Base-by-base conservation (phyloP, 2,797 vertebrate species). In the Hapalemur alaotrensis region DNA sequence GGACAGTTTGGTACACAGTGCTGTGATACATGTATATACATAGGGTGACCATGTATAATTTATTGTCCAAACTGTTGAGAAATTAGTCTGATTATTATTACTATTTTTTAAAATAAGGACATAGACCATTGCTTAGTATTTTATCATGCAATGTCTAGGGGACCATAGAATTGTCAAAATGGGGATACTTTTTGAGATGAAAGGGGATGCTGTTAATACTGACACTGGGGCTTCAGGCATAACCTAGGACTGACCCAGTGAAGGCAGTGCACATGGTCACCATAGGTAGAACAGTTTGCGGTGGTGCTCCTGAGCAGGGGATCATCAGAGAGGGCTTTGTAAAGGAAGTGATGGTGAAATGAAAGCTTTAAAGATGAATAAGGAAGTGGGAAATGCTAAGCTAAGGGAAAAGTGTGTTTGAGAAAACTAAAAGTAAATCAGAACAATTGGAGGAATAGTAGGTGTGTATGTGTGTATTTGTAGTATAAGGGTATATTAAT, bases 31-130 rank as follows among this genome's bases (percentile, higher is more conserved):
- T 46, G 12, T 91, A 28, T 52, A n/a, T 79, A 48, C 10, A 48
- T 35, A 73, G 46, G 20, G 20, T 52, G 43, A 52, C 20, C 22
- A 11, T 59, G 1, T 84, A 46, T 70, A 73, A 79, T 84, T 82
- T 92, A 50, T 86, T 52, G 48, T 84, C 30, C 54, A 81, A 30
- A 94, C 48, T 69, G 25, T 90, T 81, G 69, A 95, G 48, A 94
- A 50, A 43, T 72, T 54, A 25, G 17, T 80, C 23, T 81, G 15
- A 69, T 50, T 48, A 38, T 38, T 70, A 41, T n/a, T 73, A 61
- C 28, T 75, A n/a, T 52, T 63, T 82, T 89, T 84, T 54, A 25
- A 14, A 75, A 67, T 46, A 72, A 78, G 54, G 25, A 8, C 17
- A 54, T 7, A 87, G 80, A 41, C 61, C 22, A 10, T 78, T 86